phyloP scores from a whole-genome alignment of 2,113 vertebrate species.

The Pseudorhombus dupliciocellatus region DNA sequence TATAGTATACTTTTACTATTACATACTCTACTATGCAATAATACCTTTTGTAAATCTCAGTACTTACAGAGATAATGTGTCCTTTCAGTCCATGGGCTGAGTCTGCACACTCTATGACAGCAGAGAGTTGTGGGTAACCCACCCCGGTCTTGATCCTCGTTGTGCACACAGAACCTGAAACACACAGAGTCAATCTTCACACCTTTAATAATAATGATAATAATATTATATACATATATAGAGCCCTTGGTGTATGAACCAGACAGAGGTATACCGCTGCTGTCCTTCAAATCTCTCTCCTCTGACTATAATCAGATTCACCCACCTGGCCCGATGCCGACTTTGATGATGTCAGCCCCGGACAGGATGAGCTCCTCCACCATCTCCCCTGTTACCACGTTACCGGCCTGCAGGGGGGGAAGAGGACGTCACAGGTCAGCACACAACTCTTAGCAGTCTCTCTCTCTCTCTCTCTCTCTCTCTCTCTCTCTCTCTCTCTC shows the following conservation, averaged over 20 bases:
- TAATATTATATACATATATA: too few species aligned
- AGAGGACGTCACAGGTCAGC: neutral
- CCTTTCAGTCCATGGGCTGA: slow-evolving; percentile 97
- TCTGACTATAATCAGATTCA: neutral
- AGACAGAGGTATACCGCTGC: too few species aligned
- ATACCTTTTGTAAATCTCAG: neutral
- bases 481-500: neutral
- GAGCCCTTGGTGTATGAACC: too few species aligned
- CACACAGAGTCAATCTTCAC: neutral
- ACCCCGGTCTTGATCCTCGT: slow-evolving; percentile 98
- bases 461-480: neutral
- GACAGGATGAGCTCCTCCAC: slow-evolving; percentile 97
- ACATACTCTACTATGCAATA: neutral
- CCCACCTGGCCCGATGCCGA: slow-evolving; percentile 95
- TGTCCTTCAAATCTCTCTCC: neutral
- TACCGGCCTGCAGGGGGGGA: slow-evolving; percentile 87
- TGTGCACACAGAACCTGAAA: slow-evolving; percentile 94
- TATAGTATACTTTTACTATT: too few species aligned
- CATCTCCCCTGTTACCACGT: slow-evolving; percentile 99
- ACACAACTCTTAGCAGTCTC: neutral
- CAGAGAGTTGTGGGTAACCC: slow-evolving; percentile 96
- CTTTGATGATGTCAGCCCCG: slow-evolving; percentile 98
- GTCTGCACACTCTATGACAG: slow-evolving; percentile 98
- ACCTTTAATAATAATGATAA: too few species aligned
- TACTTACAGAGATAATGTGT: slow-evolving; percentile 96